Base-by-base conservation (phyloP, 2,113 vertebrate genomes). In the Montifringilla adamsi region DNA sequence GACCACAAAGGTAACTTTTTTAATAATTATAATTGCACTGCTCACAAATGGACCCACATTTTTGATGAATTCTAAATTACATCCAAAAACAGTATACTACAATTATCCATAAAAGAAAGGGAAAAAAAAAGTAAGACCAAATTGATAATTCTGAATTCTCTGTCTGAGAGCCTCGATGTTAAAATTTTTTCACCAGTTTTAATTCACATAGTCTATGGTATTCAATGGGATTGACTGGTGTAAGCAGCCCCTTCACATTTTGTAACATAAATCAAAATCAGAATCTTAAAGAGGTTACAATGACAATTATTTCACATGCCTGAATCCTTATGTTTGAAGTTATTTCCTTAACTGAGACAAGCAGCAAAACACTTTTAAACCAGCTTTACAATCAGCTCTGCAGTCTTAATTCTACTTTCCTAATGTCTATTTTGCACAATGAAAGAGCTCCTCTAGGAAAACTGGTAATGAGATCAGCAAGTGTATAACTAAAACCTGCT, bases 381-480 rank as follows among this genome's bases (percentile, higher is more conserved):
- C 53, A 94, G 64, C 82, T 93, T 88, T 93, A 95, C 41, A 84
- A 83, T 68, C 12, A 12, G 49, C 39, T 72, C 68, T 58, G 35
- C n/a, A 93, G 72, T 58, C 50, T 90, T 93, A 93, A 74, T 90
- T 94, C 76, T 44, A 80, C 64, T 78, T 80, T 70, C 37, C 30
- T 85, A 64, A 93, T 37, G 59, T 68, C 60, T 91, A 15, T 23
- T 90, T 74, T 84, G 47, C 1, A 22, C 55, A 20, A 35, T 58
- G 33, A 60, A 93, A 86, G 56, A 84, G n/a, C 60, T 86, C 56
- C 72, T 92, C 35, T 78, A 92, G 79, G 67, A 95, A 93, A 94
- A 90, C n/a, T 20, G 27, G 62, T 74, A 88, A 83, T 24, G 67
- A 85, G 87, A 88, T 83, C 75, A 41, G 53, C 0, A 0, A 87